A percentile compares a stretch with the other conserved stretches of the same genome.
Evolutionary conservation across 2,888 invertebrate genomes (phyloP).

Genomic region (Baccha elongata): DNA sequence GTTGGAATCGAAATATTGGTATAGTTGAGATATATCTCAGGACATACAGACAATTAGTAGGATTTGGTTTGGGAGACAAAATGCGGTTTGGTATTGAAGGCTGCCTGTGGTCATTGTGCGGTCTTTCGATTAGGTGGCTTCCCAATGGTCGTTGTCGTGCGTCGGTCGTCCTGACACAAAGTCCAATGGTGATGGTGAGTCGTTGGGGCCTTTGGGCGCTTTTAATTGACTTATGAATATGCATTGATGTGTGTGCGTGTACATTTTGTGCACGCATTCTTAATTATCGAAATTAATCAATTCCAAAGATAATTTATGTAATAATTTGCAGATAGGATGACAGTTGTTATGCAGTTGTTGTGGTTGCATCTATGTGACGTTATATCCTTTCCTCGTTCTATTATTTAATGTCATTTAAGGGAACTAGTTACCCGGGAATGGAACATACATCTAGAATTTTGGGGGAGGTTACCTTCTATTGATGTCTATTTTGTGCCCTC

Average conservation of each 20-base stretch:
- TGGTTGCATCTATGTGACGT: slow-evolving; percentile 17
- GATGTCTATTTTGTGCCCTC: slow-evolving; percentile 57
- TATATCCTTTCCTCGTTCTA: not conserved
- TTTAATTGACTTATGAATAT: slow-evolving; percentile 74
- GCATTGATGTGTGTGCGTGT: slow-evolving; percentile 55
- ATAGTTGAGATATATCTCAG: slow-evolving; percentile 36
- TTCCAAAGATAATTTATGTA: slow-evolving; percentile 73
- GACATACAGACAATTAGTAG: slow-evolving; percentile 20
- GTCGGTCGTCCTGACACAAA: slow-evolving; percentile 10
- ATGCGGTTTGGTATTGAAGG: slow-evolving; percentile 49
- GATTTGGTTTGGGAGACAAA: slow-evolving; percentile 38
- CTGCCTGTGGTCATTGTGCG: slow-evolving; percentile 51
- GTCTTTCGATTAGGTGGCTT: slow-evolving; percentile 54
- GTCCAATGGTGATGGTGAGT: not conserved
- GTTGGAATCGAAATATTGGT: slow-evolving; percentile 12
- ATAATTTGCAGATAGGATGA: slow-evolving; percentile 70
- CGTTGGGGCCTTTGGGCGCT: slow-evolving; percentile 50
- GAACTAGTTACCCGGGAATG: no score
- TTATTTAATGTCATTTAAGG: slow-evolving; percentile 50
- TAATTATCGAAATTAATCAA: slow-evolving; percentile 74
- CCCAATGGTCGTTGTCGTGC: slow-evolving; percentile 4
- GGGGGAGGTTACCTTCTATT: slow-evolving; percentile 44
- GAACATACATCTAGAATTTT: slow-evolving; percentile 34
- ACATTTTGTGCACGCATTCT: slow-evolving; percentile 65
- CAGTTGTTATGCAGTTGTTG: slow-evolving; percentile 24